Conservation (phyloP, 2,888 invertebrate genomes). For the Eristalis arbustorum region DNA sequence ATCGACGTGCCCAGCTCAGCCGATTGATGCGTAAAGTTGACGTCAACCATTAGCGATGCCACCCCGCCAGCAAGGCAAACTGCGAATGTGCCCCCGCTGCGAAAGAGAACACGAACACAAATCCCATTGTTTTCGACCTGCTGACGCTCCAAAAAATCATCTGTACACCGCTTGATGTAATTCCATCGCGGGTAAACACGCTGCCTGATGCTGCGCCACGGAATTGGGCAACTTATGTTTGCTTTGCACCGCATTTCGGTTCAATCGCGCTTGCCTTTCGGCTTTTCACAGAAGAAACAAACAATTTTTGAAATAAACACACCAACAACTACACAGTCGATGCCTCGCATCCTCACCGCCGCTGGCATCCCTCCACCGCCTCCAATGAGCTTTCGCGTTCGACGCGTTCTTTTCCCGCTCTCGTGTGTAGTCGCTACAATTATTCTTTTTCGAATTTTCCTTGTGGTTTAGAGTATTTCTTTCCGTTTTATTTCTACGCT, state of each 20-base stretch:
- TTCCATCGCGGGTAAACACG: not conserved
- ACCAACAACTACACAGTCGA: conserved; percentile 22
- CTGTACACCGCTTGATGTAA: not conserved
- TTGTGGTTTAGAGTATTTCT: conserved; percentile 53
- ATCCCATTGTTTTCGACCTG: not conserved
- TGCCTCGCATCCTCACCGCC: not conserved
- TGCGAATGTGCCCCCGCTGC: not conserved
- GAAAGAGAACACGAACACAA: not conserved
- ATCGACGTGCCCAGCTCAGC: not conserved
- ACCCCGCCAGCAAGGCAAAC: not conserved
- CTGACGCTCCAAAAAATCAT: not conserved
- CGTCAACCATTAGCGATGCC: not conserved
- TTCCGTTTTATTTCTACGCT: conserved; percentile 47
- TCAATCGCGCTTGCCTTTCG: not conserved
- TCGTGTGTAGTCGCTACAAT: conserved; percentile 24
- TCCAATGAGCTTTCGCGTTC: conserved; percentile 12
- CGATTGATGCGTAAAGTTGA: not conserved
- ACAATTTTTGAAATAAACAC: not conserved
- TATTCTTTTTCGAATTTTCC: conserved; percentile 36
- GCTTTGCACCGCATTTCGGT: not conserved
- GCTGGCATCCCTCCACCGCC: not conserved
- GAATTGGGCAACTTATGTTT: not conserved
- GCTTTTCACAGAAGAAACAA: not conserved
- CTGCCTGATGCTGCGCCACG: not conserved
- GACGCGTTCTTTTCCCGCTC: conserved; percentile 20